These are phyloP conservation scores for Xiphorhynchus elegans DNA, from an alignment of 2,113 vertebrate genomes.

Conservation along the genomic window DNA sequence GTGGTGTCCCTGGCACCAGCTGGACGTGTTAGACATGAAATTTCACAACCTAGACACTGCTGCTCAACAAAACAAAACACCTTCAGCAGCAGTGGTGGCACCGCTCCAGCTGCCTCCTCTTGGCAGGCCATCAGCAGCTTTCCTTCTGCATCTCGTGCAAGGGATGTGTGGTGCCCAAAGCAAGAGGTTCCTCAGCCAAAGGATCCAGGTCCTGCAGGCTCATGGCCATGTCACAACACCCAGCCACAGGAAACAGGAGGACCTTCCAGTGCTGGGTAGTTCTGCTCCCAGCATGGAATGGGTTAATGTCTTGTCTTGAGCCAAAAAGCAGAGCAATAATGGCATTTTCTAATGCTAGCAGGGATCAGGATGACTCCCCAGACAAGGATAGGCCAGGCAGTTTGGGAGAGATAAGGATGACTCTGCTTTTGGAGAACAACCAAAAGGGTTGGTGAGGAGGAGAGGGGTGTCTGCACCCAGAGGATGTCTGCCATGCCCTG, in stretches of 20 bases:
- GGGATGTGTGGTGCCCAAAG: background rate
- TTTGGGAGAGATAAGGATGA: background rate
- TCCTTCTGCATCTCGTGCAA: background rate
- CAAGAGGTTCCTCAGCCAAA: background rate
- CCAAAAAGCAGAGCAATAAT: background rate
- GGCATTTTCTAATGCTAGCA: background rate
- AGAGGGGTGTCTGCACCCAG: background rate
- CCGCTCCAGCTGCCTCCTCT: background rate
- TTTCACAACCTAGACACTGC: background rate
- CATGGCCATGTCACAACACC: background rate
- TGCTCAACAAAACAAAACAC: background rate
- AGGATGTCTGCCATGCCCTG: background rate
- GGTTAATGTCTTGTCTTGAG: background rate
- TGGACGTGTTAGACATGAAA: background rate
- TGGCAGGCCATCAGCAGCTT: background rate
- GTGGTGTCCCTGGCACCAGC: background rate
- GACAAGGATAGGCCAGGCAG: background rate
- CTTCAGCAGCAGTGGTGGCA: rapidly evolving
- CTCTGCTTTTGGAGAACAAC: background rate
- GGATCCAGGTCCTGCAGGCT: background rate
- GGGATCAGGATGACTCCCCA: background rate
- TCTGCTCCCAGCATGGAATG: background rate
- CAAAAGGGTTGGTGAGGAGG: rapidly evolving
- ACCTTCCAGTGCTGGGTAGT: background rate
- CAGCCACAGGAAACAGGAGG: rapidly evolving